Percentiles rank a stretch among this genome's conserved stretches.
Evolutionary conservation across 2,888 invertebrate genomes (phyloP).

Genomic region (Apamea sordens): DNA sequence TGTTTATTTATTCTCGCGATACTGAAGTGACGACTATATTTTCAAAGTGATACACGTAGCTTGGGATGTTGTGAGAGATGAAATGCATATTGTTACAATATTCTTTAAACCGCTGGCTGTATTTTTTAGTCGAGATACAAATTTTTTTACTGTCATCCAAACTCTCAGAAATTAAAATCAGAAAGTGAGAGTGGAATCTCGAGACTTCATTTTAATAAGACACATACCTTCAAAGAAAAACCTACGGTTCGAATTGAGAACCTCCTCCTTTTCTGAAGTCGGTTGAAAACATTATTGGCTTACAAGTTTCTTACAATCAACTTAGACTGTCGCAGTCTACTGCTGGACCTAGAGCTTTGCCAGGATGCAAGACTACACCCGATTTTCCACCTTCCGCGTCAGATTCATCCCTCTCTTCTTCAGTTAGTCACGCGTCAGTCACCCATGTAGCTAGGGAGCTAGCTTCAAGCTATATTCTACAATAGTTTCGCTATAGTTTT

Average conservation of each 20-base stretch:
- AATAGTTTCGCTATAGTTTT: conserved; percentile 28
- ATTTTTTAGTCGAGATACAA: conserved; percentile 25
- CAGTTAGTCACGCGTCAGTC: background rate
- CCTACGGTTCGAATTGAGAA: background rate
- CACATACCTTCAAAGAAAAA: background rate
- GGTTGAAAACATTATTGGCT: background rate
- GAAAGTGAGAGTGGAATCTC: background rate
- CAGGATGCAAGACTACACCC: too few species aligned
- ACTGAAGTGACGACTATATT: conserved; percentile 37
- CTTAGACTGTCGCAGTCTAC: background rate
- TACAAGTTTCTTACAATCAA: background rate
- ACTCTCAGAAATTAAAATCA: conserved; percentile 18
- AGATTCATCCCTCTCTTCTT: too few species aligned
- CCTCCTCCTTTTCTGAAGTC: background rate
- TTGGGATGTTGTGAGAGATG: conserved; percentile 29
- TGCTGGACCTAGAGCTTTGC: background rate
- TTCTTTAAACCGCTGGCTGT: conserved; percentile 17
- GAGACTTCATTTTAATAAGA: conserved; percentile 9
- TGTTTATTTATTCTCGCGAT: conserved; percentile 51
- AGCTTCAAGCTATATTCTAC: conserved; percentile 7
- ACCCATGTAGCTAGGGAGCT: background rate
- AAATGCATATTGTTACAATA: conserved; percentile 45
- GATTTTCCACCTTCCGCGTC: background rate
- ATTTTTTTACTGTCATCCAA: background rate
- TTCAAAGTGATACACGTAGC: conserved; percentile 29